A percentile compares a stretch with the other conserved stretches of the same genome.
These are phyloP conservation scores for Rhineura floridana DNA, from an alignment of 2,113 vertebrate species.

Conservation along the genomic window DNA sequence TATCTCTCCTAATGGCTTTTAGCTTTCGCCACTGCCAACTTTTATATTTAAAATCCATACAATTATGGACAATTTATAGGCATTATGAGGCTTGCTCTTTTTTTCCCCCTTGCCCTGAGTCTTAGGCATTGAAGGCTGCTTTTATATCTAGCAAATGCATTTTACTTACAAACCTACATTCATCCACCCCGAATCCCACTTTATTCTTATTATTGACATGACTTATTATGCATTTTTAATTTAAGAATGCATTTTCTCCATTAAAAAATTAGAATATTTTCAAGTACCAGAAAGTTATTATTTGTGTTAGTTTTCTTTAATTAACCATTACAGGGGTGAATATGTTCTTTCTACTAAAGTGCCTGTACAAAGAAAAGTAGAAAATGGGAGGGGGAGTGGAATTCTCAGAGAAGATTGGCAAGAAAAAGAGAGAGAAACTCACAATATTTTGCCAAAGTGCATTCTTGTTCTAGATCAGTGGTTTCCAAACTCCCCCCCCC, in stretches of 20 bases:
- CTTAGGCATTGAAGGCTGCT: slow-evolving; percentile 75
- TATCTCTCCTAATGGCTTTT: slow-evolving; percentile 94
- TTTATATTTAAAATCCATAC: slow-evolving; percentile 89
- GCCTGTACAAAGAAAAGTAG: slow-evolving; percentile 53
- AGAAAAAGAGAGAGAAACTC: background rate
- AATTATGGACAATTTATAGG: slow-evolving; percentile 93
- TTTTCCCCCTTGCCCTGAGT: slow-evolving; percentile 76
- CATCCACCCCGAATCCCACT: slow-evolving; percentile 77
- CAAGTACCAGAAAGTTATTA: slow-evolving; percentile 78
- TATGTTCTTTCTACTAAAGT: slow-evolving; percentile 61
- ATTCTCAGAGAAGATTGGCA: background rate
- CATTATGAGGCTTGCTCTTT: slow-evolving; percentile 87
- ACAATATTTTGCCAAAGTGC: slow-evolving; percentile 30
- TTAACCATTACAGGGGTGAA: slow-evolving; percentile 74
- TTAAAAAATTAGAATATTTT: slow-evolving; percentile 86
- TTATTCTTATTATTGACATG: slow-evolving; percentile 85
- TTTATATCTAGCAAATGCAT: slow-evolving; percentile 77
- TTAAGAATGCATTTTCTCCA: slow-evolving; percentile 85
- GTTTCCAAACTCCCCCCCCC: too few species aligned
- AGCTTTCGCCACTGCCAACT: slow-evolving; percentile 89
- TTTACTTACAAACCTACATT: slow-evolving; percentile 77
- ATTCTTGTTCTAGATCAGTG: slow-evolving; percentile 28
- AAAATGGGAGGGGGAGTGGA: slow-evolving; percentile 41
- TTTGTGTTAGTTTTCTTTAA: slow-evolving; percentile 78
- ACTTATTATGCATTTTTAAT: slow-evolving; percentile 86